A percentile compares a stretch with the other conserved stretches of the same genome.
Conservation (phyloP, 2,888 invertebrate species). For the Parascotia fuliginaria region DNA sequence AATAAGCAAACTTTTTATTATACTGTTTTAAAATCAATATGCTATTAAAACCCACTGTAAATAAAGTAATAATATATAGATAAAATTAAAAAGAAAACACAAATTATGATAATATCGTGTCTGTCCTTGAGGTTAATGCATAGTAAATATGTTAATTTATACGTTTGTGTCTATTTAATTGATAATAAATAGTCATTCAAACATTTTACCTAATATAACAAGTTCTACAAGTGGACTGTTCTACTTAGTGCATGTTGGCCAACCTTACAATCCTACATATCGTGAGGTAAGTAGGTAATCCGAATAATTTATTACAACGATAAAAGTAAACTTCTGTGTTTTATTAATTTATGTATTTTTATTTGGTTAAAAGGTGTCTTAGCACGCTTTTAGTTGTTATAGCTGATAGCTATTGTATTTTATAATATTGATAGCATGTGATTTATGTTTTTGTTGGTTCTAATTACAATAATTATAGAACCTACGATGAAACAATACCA, state of each 20-base stretch:
- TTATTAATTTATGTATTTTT: not conserved
- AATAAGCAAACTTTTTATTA: too few relatives aligned
- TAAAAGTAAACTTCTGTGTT: not conserved
- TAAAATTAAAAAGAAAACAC: not conserved
- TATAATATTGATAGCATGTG: too few relatives aligned
- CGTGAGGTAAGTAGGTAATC: not conserved
- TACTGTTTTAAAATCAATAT: too few relatives aligned
- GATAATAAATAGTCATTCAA: constrained; percentile 14
- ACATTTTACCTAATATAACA: constrained; percentile 16
- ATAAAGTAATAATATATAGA: not conserved
- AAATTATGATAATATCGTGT: not conserved
- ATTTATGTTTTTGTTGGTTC: too few relatives aligned
- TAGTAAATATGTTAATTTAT: constrained; percentile 28
- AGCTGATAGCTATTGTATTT: too few relatives aligned
- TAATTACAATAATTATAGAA: too few relatives aligned
- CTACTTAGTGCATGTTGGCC: not conserved
- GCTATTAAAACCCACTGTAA: not conserved
- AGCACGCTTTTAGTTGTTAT: not conserved
- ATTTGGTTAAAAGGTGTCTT: too few relatives aligned
- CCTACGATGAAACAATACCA: too few relatives aligned
- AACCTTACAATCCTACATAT: not conserved
- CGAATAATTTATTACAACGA: constrained; percentile 13
- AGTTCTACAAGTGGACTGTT: constrained; percentile 1
- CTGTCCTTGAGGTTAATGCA: constrained; percentile 8
- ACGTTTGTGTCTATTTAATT: not conserved